Evolutionary conservation across 1,140 invertebrate species (phyloP).

Genomic region (Cecropterus lyciades): DNA sequence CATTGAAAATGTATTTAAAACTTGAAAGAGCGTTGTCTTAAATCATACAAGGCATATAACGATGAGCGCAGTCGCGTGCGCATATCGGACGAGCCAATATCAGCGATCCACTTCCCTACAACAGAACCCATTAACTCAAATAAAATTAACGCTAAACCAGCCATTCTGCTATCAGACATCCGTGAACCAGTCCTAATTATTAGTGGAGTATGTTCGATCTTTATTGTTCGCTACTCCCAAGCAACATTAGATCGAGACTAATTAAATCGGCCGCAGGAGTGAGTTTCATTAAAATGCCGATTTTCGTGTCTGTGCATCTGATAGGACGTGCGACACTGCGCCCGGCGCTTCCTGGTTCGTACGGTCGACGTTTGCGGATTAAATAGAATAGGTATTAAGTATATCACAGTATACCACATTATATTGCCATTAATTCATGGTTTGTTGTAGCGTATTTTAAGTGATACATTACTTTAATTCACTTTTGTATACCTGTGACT

Average conservation of each 20-base stretch:
- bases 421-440: background rate
- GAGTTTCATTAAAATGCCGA: constrained; percentile 69
- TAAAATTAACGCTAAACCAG: constrained; percentile 59
- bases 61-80: constrained; percentile 7
- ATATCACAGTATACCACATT: background rate
- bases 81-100: constrained; percentile 18
- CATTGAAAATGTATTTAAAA: no score
- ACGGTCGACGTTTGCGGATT: constrained; percentile 26
- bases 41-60: constrained; percentile 14
- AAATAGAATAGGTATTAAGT: constrained; percentile 1
- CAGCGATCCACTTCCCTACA: constrained; percentile 57
- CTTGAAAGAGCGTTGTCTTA: background rate
- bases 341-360: constrained; percentile 59
- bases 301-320: constrained; percentile 78
- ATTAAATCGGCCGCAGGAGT: constrained; percentile 70
- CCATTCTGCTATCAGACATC: constrained; percentile 65
- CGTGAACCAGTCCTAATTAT: constrained; percentile 74
- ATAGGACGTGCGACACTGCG: constrained; percentile 51
- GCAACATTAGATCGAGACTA: constrained; percentile 71
- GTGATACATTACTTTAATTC: no score
- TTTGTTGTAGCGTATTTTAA: no score
- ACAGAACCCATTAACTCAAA: constrained; percentile 67
- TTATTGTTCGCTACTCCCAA: constrained; percentile 68
- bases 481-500: no score
- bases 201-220: constrained; percentile 74